Percentiles rank a stretch among this genome's conserved stretches.
Evolutionary conservation across 2,888 invertebrate genomes (phyloP).

Genomic region (Andrena trimmerana): DNA sequence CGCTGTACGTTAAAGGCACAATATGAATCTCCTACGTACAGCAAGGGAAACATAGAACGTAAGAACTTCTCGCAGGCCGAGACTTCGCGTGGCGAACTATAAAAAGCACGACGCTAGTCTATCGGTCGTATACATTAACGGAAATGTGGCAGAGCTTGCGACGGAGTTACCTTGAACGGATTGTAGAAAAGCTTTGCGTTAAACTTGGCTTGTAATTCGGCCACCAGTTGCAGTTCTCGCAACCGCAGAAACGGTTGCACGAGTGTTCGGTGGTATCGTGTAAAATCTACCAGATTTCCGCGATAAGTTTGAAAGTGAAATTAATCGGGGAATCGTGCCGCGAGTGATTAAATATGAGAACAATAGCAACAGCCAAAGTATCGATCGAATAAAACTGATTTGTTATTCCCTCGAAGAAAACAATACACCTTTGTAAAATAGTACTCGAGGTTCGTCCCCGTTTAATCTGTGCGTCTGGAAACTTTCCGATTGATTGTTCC

Average conservation of each 20-base stretch:
- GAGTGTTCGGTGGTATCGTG: slow-evolving; percentile 16
- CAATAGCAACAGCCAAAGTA: not conserved
- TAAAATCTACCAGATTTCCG: not conserved
- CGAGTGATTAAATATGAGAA: not conserved
- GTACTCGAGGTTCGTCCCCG: too few relatives aligned
- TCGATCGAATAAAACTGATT: slow-evolving; percentile 1
- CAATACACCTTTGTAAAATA: not conserved
- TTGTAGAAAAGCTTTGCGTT: slow-evolving; percentile 69
- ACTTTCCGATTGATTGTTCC: not conserved
- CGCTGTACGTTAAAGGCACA: too few relatives aligned
- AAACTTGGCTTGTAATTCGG: slow-evolving; percentile 69
- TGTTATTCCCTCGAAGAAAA: not conserved
- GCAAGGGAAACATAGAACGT: too few relatives aligned
- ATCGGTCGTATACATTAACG: not conserved
- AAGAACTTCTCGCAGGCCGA: not conserved
- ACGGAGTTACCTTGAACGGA: slow-evolving; percentile 72
- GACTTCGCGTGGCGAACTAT: not conserved
- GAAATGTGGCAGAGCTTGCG: slow-evolving; percentile 56
- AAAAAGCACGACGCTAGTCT: not conserved
- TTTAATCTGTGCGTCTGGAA: not conserved
- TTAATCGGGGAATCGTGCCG: not conserved
- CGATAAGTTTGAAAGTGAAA: not conserved
- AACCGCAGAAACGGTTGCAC: slow-evolving; percentile 70
- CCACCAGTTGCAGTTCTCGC: slow-evolving; percentile 82
- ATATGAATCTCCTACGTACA: too few relatives aligned